Evolutionary conservation across 2,888 invertebrate species (phyloP).

Genomic region (Eupithecia vulgata): DNA sequence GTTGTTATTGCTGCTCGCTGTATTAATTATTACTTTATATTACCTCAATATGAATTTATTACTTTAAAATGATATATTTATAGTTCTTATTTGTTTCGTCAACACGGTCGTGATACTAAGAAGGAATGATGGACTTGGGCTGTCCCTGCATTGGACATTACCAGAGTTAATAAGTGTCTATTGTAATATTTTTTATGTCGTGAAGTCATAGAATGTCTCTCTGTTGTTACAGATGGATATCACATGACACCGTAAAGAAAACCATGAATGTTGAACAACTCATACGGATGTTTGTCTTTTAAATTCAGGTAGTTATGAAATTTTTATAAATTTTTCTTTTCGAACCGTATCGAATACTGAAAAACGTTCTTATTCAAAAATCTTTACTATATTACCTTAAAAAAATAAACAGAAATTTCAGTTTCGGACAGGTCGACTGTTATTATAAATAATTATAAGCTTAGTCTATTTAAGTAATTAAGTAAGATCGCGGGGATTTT

Average conservation of each 20-base stretch:
- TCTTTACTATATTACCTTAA: neutral
- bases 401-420: neutral
- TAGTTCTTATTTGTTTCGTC: neutral
- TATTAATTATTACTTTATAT: neutral
- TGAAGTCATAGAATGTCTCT: constrained; percentile 52
- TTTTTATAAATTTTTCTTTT: neutral
- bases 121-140: neutral
- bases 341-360: constrained; percentile 16
- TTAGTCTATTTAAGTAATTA: constrained; percentile 27
- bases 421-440: constrained; percentile 5
- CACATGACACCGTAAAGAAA: neutral
- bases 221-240: constrained; percentile 58
- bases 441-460: neutral
- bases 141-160: neutral
- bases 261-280: neutral
- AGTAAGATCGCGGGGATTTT: neutral
- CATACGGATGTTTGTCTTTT: neutral
- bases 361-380: neutral
- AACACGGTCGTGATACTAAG: neutral
- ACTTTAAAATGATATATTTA: neutral
- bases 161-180: neutral
- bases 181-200: neutral
- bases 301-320: constrained; percentile 27
- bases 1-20: neutral
- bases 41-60: neutral